These are phyloP conservation scores for Leptinotarsa tumamoca DNA, from an alignment of 2,888 invertebrate species.

Conservation along the genomic window DNA sequence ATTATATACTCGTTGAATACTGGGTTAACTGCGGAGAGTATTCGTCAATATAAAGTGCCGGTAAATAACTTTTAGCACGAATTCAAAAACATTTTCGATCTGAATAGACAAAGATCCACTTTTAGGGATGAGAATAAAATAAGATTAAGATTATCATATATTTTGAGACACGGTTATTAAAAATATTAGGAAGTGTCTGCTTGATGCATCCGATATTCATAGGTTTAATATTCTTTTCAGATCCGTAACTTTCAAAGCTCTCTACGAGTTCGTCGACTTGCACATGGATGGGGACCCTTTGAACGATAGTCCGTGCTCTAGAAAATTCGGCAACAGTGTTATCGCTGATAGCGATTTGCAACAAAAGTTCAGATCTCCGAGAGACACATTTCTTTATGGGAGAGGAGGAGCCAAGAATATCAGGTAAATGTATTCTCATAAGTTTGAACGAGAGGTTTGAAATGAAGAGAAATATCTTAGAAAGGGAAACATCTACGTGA, in stretches of 20 bases:
- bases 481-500: not conserved
- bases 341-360: constrained; percentile 69
- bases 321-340: constrained; percentile 74
- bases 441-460: not conserved
- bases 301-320: constrained; percentile 80
- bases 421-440: constrained; percentile 69
- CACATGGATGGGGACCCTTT: constrained; percentile 87
- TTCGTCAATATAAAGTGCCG: too few species aligned
- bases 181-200: not conserved
- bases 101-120: too few species aligned
- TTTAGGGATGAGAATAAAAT: too few species aligned
- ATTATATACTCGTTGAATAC: too few species aligned
- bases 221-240: constrained; percentile 66
- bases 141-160: too few species aligned
- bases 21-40: too few species aligned
- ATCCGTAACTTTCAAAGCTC: constrained; percentile 85
- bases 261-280: constrained; percentile 90
- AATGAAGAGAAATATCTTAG: not conserved
- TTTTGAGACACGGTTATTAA: too few species aligned
- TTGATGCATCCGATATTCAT: not conserved
- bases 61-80: too few species aligned
- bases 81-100: too few species aligned
- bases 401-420: constrained; percentile 86
- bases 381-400: constrained; percentile 88
- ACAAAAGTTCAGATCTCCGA: constrained; percentile 82